Percentiles rank a stretch among this genome's conserved stretches.
These are phyloP conservation scores for Pandemis cinnamomeana DNA, from an alignment of 2,888 invertebrate genomes.

Conservation along the genomic window DNA sequence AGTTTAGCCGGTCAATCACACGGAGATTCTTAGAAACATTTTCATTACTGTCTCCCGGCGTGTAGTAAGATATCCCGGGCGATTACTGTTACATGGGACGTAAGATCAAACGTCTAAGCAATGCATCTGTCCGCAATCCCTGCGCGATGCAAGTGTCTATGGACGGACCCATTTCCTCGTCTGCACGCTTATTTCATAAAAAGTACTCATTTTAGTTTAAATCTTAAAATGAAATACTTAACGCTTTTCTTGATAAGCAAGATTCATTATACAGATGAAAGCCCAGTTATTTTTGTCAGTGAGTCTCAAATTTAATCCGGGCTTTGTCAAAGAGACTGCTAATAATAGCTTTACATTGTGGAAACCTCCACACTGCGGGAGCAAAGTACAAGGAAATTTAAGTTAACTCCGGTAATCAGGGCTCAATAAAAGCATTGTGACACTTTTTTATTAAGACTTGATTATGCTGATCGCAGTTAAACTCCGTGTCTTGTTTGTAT, in stretches of 20 bases:
- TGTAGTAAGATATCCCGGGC: too few species aligned
- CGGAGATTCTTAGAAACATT: too few species aligned
- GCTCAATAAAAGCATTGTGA: conserved; percentile 19
- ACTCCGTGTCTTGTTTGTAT: neutral
- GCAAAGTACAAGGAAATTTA: conserved; percentile 17
- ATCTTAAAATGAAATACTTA: neutral
- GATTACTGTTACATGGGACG: too few species aligned
- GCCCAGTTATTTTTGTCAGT: conserved; percentile 19
- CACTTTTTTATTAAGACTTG: conserved; percentile 10
- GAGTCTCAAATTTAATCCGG: conserved; percentile 19
- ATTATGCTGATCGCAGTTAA: neutral
- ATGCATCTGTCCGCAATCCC: too few species aligned
- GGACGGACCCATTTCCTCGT: too few species aligned
- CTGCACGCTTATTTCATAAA: neutral
- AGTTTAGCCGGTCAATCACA: too few species aligned
- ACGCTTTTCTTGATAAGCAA: neutral
- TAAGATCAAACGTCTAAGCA: too few species aligned
- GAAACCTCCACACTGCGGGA: conserved; percentile 14
- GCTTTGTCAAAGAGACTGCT: conserved; percentile 17
- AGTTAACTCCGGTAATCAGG: conserved; percentile 22
- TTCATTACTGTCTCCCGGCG: too few species aligned
- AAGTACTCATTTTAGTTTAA: neutral
- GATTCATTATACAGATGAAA: conserved; percentile 16
- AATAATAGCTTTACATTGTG: conserved; percentile 26
- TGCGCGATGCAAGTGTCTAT: too few species aligned